These are phyloP conservation scores for Osmoderma eremita DNA, from an alignment of 2,888 invertebrate species.

Conservation along the genomic window DNA sequence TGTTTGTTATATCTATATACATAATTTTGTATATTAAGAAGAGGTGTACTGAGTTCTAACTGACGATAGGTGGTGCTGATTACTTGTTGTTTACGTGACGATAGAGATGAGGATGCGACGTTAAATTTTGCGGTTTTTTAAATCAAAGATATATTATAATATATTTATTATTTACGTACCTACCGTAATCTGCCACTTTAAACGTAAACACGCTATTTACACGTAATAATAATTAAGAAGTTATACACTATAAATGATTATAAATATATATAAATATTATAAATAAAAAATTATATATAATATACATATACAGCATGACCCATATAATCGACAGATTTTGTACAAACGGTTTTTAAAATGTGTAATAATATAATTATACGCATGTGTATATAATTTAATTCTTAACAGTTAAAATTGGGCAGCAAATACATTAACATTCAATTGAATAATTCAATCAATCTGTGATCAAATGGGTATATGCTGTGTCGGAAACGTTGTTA, in stretches of 20 bases:
- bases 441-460: conserved; percentile 32
- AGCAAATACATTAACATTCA: conserved; percentile 32
- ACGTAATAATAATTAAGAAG: conserved; percentile 59
- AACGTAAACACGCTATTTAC: conserved; percentile 60
- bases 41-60: conserved; percentile 55
- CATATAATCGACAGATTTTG: conserved; percentile 40
- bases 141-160: conserved; percentile 50
- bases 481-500: conserved; percentile 45
- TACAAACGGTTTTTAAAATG: conserved; percentile 33
- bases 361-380: conserved; percentile 15
- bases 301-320: conserved; percentile 46
- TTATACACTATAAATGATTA: conserved; percentile 57
- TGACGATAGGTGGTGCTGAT: conserved; percentile 41
- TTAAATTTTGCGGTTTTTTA: conserved; percentile 60
- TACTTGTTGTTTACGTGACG: conserved; percentile 34
- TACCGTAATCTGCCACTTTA: conserved; percentile 62
- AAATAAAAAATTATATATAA: conserved; percentile 32
- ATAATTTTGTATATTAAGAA: conserved; percentile 43
- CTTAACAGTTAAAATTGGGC: conserved; percentile 36
- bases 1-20: conserved; percentile 57
- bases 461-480: conserved; percentile 41
- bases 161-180: conserved; percentile 49
- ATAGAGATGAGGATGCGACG: conserved; percentile 32
- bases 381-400: conserved; percentile 34
- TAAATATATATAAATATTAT: conserved; percentile 37